Evolutionary conservation across 2,888 invertebrate genomes (phyloP).

Genomic region (Thera britannica): DNA sequence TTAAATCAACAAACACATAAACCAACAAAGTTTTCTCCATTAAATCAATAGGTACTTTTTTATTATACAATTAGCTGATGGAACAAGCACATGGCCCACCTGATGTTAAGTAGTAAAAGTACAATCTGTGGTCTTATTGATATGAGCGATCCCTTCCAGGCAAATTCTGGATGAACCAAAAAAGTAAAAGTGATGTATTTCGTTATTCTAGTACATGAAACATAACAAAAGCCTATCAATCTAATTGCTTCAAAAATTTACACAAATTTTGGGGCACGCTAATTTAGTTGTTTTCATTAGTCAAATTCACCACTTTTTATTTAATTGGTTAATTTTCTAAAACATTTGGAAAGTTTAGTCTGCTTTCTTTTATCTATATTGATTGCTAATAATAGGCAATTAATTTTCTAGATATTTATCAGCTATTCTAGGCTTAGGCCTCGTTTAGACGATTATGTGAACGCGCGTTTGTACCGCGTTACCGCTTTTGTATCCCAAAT

Average conservation of each 20-base stretch:
- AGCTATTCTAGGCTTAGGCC: conserved; percentile 28
- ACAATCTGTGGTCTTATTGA: no score
- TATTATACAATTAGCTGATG: no score
- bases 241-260: conserved; percentile 32
- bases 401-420: conserved; percentile 35
- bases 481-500: neutral
- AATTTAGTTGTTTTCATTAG: conserved; percentile 32
- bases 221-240: conserved; percentile 22
- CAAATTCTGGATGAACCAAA: no score
- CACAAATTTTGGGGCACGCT: conserved; percentile 27
- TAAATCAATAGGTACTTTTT: no score
- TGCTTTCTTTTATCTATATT: conserved; percentile 29
- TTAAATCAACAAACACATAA: no score
- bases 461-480: neutral
- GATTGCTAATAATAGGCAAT: conserved; percentile 31
- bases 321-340: conserved; percentile 34
- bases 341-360: conserved; percentile 33
- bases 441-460: neutral
- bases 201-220: conserved; percentile 18
- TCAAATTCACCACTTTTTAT: conserved; percentile 30
- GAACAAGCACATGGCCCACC: no score
- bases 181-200: conserved; percentile 6
- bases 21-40: no score
- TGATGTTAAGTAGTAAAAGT: no score
- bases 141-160: no score